These are phyloP conservation scores for Oostethus manadensis DNA, from an alignment of 2,113 vertebrate species.

Conservation along the genomic window DNA sequence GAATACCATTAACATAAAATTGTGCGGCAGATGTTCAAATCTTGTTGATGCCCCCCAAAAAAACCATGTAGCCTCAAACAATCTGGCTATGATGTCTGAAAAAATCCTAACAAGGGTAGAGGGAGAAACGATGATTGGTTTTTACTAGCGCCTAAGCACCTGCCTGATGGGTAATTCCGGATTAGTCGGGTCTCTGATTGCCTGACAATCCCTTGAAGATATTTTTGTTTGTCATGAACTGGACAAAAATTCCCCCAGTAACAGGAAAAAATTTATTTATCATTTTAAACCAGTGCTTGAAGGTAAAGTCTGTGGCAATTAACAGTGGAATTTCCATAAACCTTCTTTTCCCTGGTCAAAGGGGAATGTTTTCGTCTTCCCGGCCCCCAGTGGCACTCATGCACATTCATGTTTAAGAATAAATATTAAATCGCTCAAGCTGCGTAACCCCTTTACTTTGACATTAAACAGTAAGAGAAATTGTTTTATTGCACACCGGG, in stretches of 20 bases:
- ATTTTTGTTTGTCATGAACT: slow-evolving; percentile 35
- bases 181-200: slow-evolving; percentile 46
- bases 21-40: slow-evolving; percentile 28
- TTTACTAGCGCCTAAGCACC: slow-evolving; percentile 26
- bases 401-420: slow-evolving; percentile 16
- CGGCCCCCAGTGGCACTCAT: slow-evolving; percentile 4
- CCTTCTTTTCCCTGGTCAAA: slow-evolving; percentile 8
- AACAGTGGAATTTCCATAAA: slow-evolving; percentile 31
- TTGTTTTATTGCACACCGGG: background rate
- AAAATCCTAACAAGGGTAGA: slow-evolving; percentile 27
- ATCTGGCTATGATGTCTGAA: slow-evolving; percentile 23
- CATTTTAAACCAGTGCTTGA: slow-evolving; percentile 28
- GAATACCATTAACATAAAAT: slow-evolving; percentile 17
- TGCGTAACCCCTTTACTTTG: background rate
- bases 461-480: background rate
- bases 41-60: slow-evolving; percentile 28
- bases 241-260: slow-evolving; percentile 21
- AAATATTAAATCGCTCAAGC: slow-evolving; percentile 5
- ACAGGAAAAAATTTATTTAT: slow-evolving; percentile 19
- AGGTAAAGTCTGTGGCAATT: slow-evolving; percentile 39
- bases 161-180: slow-evolving; percentile 56
- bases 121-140: slow-evolving; percentile 26
- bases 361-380: slow-evolving; percentile 16
- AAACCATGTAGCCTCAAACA: slow-evolving; percentile 19
- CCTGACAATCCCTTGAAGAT: slow-evolving; percentile 35